Evolutionary conservation across 2,113 vertebrate genomes (phyloP), one percentile per base, ranked within the genome.

Genomic region (Tinamus guttatus): DNA sequence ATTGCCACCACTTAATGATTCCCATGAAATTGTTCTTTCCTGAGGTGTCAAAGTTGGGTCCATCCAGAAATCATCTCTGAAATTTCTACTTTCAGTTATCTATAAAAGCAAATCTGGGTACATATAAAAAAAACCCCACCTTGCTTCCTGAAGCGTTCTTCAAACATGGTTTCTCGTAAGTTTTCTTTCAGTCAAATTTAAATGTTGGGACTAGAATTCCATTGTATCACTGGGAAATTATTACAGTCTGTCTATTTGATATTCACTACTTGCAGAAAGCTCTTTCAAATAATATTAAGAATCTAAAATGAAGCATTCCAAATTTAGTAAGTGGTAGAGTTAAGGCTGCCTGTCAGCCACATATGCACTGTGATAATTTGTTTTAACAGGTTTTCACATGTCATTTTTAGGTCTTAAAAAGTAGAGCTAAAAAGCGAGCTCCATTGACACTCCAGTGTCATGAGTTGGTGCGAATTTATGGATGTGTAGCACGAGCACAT

Each of bases 211-310:
- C 94, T 94, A 82, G 87, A 93, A 82, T 82, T 85, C 73, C 0
- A 0, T 87, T 87, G 78, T 89, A 49, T 96, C 34, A 78, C 34
- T 63, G 38, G 88, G 56, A 90, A 92, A 92, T 77, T 64, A 89
- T 36, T 90, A 73, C 30, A 90, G 81, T 82, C 91, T 73, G 65
- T 76, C 89, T 94, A 12, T 41, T 95, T 95, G 71, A 73, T 94
- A 95, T 95, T 97, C 81, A 85, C 87, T 87, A 89, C 87, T 94
- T 94, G 84, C 84, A 92, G 83, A 90, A 94, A 92, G 78, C 93
- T 89, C 58, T 92, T 92, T 89, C 65, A 94, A 85, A 73, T 70
- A 94, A 76, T 97, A 94, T 95, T 92, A 95, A 85, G 34, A 54
- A 85, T 67, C 28, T 30, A 58, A 87, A 89, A 65, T 30, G 49